Conservation (phyloP, 2,113 vertebrate species). For the Alouatta palliata region DNA sequence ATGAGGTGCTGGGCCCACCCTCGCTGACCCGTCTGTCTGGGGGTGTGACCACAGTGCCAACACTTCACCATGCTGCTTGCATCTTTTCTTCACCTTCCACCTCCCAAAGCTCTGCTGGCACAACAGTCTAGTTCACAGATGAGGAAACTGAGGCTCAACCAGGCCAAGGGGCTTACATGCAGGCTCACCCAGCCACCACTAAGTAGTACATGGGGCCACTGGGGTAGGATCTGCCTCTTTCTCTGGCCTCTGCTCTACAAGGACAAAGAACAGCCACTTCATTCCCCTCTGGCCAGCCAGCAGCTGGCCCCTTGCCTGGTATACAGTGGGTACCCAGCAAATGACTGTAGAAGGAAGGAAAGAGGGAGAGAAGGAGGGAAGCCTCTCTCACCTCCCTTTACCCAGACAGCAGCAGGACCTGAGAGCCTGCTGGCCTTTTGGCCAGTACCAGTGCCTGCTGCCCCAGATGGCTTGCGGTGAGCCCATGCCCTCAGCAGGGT, state of each 20-base stretch:
- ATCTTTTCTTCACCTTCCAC: accelerated
- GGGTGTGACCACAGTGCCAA: too few relatives aligned
- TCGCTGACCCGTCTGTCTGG: not conserved
- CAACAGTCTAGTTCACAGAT: not conserved
- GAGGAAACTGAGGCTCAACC: not conserved
- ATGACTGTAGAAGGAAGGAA: not conserved
- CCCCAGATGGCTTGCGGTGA: not conserved
- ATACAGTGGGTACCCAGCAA: not conserved
- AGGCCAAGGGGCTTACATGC: not conserved
- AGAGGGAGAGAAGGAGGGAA: not conserved
- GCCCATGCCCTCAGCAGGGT: not conserved
- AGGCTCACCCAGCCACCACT: not conserved
- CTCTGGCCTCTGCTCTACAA: not conserved
- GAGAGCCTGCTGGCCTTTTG: not conserved
- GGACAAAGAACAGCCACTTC: not conserved
- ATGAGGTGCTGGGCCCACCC: not conserved
- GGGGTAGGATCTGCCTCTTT: not conserved
- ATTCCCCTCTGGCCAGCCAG: not conserved
- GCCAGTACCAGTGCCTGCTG: not conserved
- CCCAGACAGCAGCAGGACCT: not conserved
- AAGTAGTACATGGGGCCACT: not conserved
- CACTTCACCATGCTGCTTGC: too few relatives aligned
- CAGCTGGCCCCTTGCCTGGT: not conserved
- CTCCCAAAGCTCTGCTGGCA: not conserved
- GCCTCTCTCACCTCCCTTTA: not conserved